phyloP scores from a whole-genome alignment of 2,797 vertebrate genomes.

The Leptoclinus maculatus region DNA sequence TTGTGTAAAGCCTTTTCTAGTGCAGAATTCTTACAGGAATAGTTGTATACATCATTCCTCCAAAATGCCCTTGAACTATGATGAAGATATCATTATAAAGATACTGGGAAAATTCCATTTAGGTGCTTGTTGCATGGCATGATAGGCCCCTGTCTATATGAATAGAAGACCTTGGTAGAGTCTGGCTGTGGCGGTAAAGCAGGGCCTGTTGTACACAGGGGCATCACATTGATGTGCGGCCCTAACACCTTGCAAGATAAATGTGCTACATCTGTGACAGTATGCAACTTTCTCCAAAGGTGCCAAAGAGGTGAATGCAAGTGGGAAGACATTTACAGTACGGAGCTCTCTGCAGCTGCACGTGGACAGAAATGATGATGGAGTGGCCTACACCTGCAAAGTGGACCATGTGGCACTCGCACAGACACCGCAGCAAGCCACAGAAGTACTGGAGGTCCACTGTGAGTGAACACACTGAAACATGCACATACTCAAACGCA shows the following conservation, averaged over 20 bases:
- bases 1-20: neutral
- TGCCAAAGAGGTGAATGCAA: conserved; percentile 94
- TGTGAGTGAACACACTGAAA: conserved; percentile 88
- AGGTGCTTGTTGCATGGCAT: neutral
- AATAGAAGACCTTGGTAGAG: conserved; percentile 3
- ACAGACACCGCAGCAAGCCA: conserved; percentile 92
- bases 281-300: conserved; percentile 77
- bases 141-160: neutral
- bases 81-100: neutral
- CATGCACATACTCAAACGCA: neutral
- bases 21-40: neutral
- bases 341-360: conserved; percentile 93
- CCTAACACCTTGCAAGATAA: conserved; percentile 29
- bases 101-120: neutral
- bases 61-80: neutral
- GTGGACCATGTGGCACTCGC: conserved; percentile 96
- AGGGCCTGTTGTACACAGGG: conserved; percentile 1
- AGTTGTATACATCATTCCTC: neutral
- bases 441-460: conserved; percentile 97
- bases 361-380: conserved; percentile 94
- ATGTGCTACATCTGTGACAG: conserved; percentile 56
- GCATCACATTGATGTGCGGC: conserved; percentile 3
- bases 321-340: conserved; percentile 97
- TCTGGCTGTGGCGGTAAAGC: conserved; percentile 7
- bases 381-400: conserved; percentile 94